A percentile compares a stretch with the other conserved stretches of the same genome.
phyloP scores from a whole-genome alignment of 2,888 invertebrate species.

The Hirtodrosophila cameraria region DNA sequence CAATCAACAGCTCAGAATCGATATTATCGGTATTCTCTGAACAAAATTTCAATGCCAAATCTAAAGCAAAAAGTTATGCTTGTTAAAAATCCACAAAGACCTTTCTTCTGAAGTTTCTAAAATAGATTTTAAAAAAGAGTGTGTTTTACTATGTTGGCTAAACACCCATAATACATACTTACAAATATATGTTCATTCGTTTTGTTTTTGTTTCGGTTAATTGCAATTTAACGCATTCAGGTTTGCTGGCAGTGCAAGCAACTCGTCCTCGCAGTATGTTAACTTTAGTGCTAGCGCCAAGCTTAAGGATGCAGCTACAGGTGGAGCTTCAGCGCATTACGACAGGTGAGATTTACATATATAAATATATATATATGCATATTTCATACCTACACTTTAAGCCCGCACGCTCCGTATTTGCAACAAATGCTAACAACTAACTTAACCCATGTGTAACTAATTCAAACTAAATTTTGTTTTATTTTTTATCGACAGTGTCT shows the following conservation, averaged over 20 bases:
- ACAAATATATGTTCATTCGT: conserved; percentile 13
- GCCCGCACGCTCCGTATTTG: background rate
- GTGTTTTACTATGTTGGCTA: no score
- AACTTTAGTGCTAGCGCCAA: conserved; percentile 84
- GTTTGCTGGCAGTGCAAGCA: conserved; percentile 84
- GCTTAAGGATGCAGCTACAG: conserved; percentile 83
- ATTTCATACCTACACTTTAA: background rate
- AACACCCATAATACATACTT: no score
- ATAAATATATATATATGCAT: no score
- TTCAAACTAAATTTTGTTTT: background rate
- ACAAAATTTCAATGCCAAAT: no score
- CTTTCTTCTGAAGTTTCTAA: no score
- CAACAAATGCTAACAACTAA: background rate
- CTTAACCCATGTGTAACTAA: background rate
- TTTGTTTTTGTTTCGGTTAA: conserved; percentile 27
- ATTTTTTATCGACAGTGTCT: conserved; percentile 73
- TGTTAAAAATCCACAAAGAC: no score
- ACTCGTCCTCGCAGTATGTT: conserved; percentile 84
- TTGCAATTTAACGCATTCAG: conserved; percentile 51
- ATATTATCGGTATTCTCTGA: no score
- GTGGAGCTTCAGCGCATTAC: conserved; percentile 82
- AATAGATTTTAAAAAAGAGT: no score
- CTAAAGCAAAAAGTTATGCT: no score
- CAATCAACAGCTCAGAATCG: no score
- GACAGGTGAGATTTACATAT: conserved; percentile 84